These are phyloP conservation scores for Craniophora ligustri DNA, from an alignment of 2,888 invertebrate species.

Conservation along the genomic window DNA sequence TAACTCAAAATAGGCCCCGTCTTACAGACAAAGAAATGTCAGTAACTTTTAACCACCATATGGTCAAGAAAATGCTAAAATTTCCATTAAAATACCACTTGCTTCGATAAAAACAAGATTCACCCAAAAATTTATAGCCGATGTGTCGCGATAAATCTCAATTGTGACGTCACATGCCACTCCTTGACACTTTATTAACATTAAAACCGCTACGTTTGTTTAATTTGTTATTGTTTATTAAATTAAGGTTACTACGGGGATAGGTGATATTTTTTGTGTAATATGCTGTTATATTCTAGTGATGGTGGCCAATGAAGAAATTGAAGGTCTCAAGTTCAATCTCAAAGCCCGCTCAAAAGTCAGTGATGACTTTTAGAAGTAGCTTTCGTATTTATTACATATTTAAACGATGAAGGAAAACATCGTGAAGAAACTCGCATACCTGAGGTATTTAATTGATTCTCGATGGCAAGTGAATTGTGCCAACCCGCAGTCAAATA, in stretches of 20 bases:
- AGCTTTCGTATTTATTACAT: too few species aligned
- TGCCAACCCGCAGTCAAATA: too few species aligned
- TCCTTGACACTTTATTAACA: constrained; percentile 40
- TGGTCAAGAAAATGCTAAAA: constrained; percentile 4
- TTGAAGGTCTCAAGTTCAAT: too few species aligned
- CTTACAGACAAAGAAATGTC: constrained; percentile 15
- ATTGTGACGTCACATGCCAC: constrained; percentile 28
- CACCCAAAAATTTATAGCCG: constrained; percentile 21
- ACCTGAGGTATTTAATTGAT: too few species aligned
- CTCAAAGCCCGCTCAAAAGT: too few species aligned
- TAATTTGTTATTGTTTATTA: constrained; percentile 3
- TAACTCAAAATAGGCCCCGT: neutral
- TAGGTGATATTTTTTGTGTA: neutral
- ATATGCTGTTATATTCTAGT: too few species aligned
- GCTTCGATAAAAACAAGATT: constrained; percentile 12
- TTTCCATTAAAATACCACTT: constrained; percentile 9
- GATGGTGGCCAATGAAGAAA: neutral
- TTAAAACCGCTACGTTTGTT: constrained; percentile 24
- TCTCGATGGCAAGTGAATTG: too few species aligned
- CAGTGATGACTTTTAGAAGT: too few species aligned
- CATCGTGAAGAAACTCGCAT: too few species aligned
- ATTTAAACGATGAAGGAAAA: too few species aligned
- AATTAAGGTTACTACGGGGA: neutral
- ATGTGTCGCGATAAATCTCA: constrained; percentile 26
- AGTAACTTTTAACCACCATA: neutral